Base-by-base conservation (phyloP, 2,888 invertebrate species). In the Plemyria rubiginata region DNA sequence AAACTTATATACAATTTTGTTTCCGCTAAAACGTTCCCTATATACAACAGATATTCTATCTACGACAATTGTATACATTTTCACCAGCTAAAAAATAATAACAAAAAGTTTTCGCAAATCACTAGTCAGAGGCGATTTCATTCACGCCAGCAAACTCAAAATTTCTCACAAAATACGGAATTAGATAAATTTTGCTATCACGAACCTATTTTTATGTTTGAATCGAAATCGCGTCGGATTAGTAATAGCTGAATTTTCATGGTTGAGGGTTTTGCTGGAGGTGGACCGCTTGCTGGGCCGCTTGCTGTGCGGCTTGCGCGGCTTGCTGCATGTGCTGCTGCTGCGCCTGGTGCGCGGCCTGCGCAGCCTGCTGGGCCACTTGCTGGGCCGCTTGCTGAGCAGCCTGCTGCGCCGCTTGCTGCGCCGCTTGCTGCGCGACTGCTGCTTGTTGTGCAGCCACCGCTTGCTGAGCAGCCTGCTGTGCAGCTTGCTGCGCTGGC, bases 181-280 rank as follows among this genome's bases (percentile, higher is more conserved):
- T 66, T 67, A 67, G 63, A 70, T 63, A 59, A 73, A 73, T 74
- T 80, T 81, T 78, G 75, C 74, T 77, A 74, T 76, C 72, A 71
- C 74, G 76, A 77, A 73, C 69, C 73, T 57, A 57, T 53, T 80
- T 66, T 67, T 68, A 68, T 67, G 72, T 72, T 75, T 73, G 70
- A 66, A 77, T 77, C 71, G 88, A 90, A 91, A 92, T 90, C 89
- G 90, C 88, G 74, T 92, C 90, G 84, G 90, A 91, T 96, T 95
- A 96, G 96, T 96, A 96, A 94, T 95, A 96, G 93, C 94, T 95
- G 92, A 96, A 96, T 91, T 95, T 96, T 96, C 96, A 96, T 95
- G 96, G 94, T 81, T 95, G 95, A 76, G 93, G 91, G 76, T 92
- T 93, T 75, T 93, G 85, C 81, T 94, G 90, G 60, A 92, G 85